Base-by-base conservation (phyloP, 2,113 vertebrate genomes). In the Ammodramus savannarum region DNA sequence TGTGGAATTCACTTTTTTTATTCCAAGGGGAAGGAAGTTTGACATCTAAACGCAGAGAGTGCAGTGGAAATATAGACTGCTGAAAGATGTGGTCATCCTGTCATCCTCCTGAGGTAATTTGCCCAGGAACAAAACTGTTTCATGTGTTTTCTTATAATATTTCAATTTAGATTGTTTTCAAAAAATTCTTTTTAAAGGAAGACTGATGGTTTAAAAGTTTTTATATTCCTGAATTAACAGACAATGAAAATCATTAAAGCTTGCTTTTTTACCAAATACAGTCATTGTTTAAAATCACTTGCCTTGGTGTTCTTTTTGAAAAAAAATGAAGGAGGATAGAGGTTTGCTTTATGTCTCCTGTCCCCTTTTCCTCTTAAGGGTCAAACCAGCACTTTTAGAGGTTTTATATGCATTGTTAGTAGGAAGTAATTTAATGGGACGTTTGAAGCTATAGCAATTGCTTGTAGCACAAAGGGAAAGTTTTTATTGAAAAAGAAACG, bases 11-110 rank as follows among this genome's bases (percentile, higher is more conserved):
- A 23, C 6, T 51, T 55, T 26, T 6, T 59, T 78, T 74, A 16
- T 65, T 41, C 16, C 20, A 36, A 72, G 18, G 13, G 43, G 59
- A 73, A 66, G 11, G 21, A 71, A 4, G 22, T 61, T 43, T 89
- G 8, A 32, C 5, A 11, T 26, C 9, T 46, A 71, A 57, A 8
- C 3, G 7, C 11, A 58, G 31, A 19, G 20, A 63, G 2, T 8
- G 3, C 16, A 19, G 48, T 48, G 23, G 14, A 69, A 55, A 21
- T 49, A 7, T 8, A 43, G 15, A 43, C 7, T 27, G 16, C 18
- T 65, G 6, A 61, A 55, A 82, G 6, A 17, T 15, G 4, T 16
- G 14, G 3, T 8, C 0, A 0, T 76, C 31, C 29, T 21, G 16
- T n/a, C 41, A 36, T 46, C 11, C 4, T 38, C 15, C 34, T 61